A percentile compares a stretch with the other conserved stretches of the same genome.
phyloP scores from a whole-genome alignment of 1,140 invertebrate species.

The Sesamia nonagrioides region DNA sequence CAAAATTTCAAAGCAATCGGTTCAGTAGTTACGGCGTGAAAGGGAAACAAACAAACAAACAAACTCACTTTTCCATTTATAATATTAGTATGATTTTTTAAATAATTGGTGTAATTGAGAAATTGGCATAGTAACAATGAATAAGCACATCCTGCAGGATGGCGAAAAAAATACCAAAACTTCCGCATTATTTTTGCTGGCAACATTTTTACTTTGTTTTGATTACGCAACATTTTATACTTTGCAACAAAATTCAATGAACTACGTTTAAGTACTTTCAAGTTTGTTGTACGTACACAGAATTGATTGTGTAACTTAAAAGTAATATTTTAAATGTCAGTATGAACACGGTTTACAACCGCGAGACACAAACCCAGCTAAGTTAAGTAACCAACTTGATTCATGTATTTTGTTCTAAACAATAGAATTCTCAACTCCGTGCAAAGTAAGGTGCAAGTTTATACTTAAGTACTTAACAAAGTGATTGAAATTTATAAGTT shows the following conservation, averaged over 20 bases:
- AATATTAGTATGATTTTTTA: no score
- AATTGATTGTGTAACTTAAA: conserved; percentile 46
- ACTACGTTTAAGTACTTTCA: conserved; percentile 40
- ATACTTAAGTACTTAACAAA: conserved; percentile 4
- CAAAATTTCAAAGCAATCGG: no score
- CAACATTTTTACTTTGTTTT: conserved; percentile 12
- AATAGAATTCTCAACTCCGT: conserved; percentile 13
- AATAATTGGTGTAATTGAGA: no score
- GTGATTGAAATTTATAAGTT: conserved; percentile 14
- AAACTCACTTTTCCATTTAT: no score
- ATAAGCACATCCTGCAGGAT: no score
- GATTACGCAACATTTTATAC: conserved; percentile 4
- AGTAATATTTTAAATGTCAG: conserved; percentile 49
- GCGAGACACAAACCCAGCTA: not conserved
- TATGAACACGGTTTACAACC: conserved; percentile 29
- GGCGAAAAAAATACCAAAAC: not conserved
- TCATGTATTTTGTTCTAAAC: conserved; percentile 29
- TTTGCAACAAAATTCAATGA: conserved; percentile 41
- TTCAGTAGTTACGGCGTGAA: no score
- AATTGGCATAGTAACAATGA: no score
- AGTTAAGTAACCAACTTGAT: conserved; percentile 40
- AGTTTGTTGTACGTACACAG: conserved; percentile 1
- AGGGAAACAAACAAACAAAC: no score
- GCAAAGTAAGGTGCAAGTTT: not conserved
- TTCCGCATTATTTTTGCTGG: not conserved